Percentiles rank a stretch among this genome's conserved stretches.
Conservation (phyloP, 2,888 invertebrate genomes). For the Halocaridina rubra region DNA sequence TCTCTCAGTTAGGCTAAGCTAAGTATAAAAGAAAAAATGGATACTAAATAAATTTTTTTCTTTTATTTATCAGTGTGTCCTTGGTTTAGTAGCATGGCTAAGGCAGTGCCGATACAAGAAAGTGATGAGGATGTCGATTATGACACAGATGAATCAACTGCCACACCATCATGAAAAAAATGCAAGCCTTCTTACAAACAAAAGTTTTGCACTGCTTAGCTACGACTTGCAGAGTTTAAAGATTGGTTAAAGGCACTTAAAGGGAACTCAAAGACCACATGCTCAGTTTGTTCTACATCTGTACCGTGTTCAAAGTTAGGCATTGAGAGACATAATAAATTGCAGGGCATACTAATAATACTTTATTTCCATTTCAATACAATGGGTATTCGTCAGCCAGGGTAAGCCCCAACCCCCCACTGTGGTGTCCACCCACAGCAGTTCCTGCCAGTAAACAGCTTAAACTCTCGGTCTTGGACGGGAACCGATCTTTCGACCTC, state of each 20-base stretch:
- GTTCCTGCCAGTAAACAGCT: no score
- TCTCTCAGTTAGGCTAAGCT: no score
- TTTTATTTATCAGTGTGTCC: neutral
- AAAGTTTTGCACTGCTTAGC: neutral
- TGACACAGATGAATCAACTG: neutral
- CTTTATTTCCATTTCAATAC: no score
- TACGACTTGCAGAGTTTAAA: conserved; percentile 5
- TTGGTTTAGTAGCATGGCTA: neutral
- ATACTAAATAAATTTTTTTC: no score
- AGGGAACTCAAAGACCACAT: conserved; percentile 10
- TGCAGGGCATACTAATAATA: neutral
- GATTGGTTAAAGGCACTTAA: conserved; percentile 23
- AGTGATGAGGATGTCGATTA: neutral
- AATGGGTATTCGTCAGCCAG: no score
- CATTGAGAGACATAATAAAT: conserved; percentile 13
- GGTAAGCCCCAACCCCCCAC: no score
- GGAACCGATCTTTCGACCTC: no score
- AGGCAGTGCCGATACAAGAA: neutral
- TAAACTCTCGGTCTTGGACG: no score
- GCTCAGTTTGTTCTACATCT: conserved; percentile 5
- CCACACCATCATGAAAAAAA: neutral
- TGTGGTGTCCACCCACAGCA: no score
- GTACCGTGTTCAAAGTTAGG: conserved; percentile 2
- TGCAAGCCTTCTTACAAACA: neutral
- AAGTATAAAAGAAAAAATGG: no score